Percentiles rank a stretch among this genome's conserved stretches.
Conservation (phyloP, 2,888 invertebrate genomes). For the Nineta flava region DNA sequence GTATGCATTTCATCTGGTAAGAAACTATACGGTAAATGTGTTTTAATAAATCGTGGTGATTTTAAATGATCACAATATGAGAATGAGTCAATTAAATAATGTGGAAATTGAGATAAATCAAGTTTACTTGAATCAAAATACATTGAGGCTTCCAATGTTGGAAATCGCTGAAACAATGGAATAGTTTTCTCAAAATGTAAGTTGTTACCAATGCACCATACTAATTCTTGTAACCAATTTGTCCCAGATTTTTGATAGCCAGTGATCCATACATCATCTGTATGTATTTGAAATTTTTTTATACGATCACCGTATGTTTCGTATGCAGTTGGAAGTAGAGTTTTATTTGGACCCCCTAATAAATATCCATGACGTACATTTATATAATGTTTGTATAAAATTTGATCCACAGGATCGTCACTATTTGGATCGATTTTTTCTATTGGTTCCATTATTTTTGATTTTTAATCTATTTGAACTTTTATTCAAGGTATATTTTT, state of each 20-base stretch:
- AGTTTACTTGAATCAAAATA: not conserved
- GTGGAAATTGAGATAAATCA: not conserved
- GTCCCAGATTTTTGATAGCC: slow-evolving; percentile 2
- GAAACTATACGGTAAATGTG: not conserved
- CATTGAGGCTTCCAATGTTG: not conserved
- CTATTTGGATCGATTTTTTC: not conserved
- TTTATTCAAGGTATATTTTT: too few species aligned
- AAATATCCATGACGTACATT: not conserved
- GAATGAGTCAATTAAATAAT: not conserved
- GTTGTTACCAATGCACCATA: not conserved
- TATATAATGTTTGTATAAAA: not conserved
- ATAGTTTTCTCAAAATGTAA: not conserved
- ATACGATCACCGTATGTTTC: not conserved
- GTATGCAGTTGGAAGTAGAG: not conserved
- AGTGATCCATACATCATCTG: not conserved
- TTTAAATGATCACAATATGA: not conserved
- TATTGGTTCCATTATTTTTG: not conserved
- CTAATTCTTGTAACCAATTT: slow-evolving; percentile 1
- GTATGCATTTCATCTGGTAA: not conserved
- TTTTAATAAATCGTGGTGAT: not conserved
- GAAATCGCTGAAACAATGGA: not conserved
- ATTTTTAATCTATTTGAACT: too few species aligned
- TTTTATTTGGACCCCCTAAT: not conserved
- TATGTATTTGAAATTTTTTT: not conserved
- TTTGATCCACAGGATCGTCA: not conserved